A percentile compares a stretch with the other conserved stretches of the same genome.
Evolutionary conservation across 35 echinoderm and acorn worm species (phyloP).

Genomic region (Stichopus chloronotus): DNA sequence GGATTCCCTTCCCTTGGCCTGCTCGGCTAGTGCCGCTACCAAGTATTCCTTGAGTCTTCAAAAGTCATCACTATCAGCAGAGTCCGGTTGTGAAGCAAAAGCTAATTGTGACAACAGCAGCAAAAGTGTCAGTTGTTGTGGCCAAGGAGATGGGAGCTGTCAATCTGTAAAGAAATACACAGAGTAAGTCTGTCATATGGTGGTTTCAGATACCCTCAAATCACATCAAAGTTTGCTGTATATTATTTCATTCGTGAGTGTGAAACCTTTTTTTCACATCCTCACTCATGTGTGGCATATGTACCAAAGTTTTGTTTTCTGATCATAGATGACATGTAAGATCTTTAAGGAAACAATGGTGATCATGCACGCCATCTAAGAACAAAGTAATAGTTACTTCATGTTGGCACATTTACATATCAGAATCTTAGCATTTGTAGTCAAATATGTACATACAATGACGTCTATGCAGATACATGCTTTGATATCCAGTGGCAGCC

Average conservation of each 20-base stretch:
- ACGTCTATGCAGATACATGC: too few relatives aligned
- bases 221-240: neutral
- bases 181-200: neutral
- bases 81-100: neutral
- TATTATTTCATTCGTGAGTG: neutral
- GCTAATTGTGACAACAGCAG: neutral
- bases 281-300: neutral
- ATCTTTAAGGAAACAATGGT: too few relatives aligned
- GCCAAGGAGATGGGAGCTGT: constrained; percentile 43
- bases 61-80: neutral
- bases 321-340: too few relatives aligned
- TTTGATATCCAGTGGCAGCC: too few relatives aligned
- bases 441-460: too few relatives aligned
- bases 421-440: too few relatives aligned
- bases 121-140: constrained; percentile 15
- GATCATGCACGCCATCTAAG: too few relatives aligned
- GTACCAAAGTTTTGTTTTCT: too few relatives aligned
- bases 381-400: too few relatives aligned
- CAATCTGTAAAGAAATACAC: neutral
- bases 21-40: constrained; percentile 17
- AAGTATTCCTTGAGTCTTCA: neutral
- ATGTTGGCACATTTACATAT: too few relatives aligned
- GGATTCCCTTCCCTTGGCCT: neutral
- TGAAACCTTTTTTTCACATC: neutral
- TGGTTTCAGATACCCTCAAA: too few relatives aligned